These are phyloP conservation scores for Leucopsar rothschildi DNA, from an alignment of 2,113 vertebrate genomes.

Conservation along the genomic window DNA sequence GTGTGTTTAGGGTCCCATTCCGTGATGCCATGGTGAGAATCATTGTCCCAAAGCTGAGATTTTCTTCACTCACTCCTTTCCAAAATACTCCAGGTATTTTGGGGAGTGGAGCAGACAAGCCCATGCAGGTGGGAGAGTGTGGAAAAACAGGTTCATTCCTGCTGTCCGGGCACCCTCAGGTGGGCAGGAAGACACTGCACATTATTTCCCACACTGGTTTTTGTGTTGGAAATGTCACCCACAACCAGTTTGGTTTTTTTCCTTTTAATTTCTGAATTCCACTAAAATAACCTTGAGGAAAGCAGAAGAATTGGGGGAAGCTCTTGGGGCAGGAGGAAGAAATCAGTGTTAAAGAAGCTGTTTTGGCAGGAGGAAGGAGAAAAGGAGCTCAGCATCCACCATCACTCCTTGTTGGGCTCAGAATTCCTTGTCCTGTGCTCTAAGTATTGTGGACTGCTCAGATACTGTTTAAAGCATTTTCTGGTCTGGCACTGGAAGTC, in stretches of 20 bases:
- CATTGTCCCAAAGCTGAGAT: slow-evolving; percentile 2
- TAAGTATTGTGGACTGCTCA: neutral
- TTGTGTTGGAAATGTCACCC: neutral
- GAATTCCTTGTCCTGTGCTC: neutral
- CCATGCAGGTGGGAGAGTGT: slow-evolving; percentile 31
- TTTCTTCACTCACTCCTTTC: neutral
- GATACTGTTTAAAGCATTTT: neutral
- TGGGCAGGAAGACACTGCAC: neutral
- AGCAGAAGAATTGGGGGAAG: neutral
- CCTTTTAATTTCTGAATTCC: neutral
- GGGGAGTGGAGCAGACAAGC: slow-evolving; percentile 45
- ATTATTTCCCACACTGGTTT: neutral
- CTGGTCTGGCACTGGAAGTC: neutral
- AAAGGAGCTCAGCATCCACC: neutral
- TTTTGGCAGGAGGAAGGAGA: neutral
- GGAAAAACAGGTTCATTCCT: slow-evolving; percentile 48
- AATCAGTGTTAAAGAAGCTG: too few species aligned
- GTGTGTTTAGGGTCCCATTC: neutral
- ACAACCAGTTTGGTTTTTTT: rapidly evolving
- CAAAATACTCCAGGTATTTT: slow-evolving; percentile 13
- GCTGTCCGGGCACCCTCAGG: neutral
- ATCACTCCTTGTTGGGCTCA: neutral
- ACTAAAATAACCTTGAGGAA: neutral
- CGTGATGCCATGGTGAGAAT: neutral
- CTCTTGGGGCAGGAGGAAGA: neutral